phyloP scores from a whole-genome alignment of 2,113 vertebrate species.

The Sinocyclocheilus grahami region DNA sequence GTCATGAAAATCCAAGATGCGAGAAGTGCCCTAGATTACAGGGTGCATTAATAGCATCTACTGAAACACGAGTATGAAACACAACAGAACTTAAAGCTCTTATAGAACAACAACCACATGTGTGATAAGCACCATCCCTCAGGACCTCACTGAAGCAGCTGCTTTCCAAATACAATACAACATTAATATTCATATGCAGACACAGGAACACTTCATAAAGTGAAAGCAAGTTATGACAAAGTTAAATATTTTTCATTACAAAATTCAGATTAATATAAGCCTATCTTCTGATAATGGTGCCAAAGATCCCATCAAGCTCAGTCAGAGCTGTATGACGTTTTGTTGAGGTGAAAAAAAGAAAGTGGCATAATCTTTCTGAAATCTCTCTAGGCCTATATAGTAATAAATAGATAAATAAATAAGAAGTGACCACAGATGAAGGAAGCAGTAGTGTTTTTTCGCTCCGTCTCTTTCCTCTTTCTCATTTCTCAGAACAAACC shows the following conservation, averaged over 20 bases:
- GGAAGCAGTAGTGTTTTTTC: neutral
- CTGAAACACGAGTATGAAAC: neutral
- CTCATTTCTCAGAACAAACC: neutral
- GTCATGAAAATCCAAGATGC: too few species aligned
- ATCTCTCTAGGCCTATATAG: too few species aligned
- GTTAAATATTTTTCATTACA: neutral
- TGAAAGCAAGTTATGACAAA: neutral
- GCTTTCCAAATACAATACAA: conserved; percentile 63
- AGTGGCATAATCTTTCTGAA: too few species aligned
- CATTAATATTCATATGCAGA: conserved; percentile 70
- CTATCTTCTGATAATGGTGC: neutral
- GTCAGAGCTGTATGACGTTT: neutral
- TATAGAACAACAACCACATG: conserved; percentile 18
- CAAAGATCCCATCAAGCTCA: neutral
- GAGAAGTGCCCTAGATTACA: too few species aligned
- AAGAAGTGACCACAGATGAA: neutral
- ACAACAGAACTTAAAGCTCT: neutral
- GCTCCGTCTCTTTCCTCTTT: neutral
- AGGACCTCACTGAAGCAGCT: conserved; percentile 64
- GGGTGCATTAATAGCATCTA: too few species aligned
- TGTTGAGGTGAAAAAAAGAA: too few species aligned
- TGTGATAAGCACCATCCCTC: conserved; percentile 48
- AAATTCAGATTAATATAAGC: neutral
- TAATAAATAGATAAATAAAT: too few species aligned
- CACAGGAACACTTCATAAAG: neutral